A percentile compares a stretch with the other conserved stretches of the same genome.
Conservation (phyloP, 2,113 vertebrate species). For the Piprites chloris region DNA sequence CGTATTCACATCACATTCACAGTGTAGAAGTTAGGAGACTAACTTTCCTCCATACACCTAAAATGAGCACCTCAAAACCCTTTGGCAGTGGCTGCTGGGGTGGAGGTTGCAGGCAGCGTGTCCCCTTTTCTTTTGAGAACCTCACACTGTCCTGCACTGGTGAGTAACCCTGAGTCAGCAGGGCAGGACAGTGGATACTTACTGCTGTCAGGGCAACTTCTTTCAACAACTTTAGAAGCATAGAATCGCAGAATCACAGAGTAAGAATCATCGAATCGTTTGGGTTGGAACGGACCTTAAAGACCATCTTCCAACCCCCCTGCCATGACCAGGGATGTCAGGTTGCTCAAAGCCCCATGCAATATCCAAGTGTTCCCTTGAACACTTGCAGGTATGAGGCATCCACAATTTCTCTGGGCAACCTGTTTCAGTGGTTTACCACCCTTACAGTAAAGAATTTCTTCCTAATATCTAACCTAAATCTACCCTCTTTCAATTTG, state of each 20-base stretch:
- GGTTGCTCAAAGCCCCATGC: neutral
- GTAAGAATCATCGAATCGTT: neutral
- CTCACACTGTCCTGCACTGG: neutral
- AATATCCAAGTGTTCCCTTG: neutral
- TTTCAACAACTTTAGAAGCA: neutral
- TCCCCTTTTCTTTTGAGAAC: neutral
- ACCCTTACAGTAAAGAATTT: neutral
- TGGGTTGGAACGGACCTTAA: neutral
- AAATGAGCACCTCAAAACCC: neutral
- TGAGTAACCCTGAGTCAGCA: neutral
- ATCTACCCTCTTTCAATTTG: neutral
- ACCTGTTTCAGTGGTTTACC: neutral
- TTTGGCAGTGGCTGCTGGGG: neutral
- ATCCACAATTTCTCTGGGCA: neutral
- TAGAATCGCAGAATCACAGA: neutral
- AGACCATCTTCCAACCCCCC: neutral
- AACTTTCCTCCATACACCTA: neutral
- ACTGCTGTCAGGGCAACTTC: neutral
- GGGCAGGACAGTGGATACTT: neutral
- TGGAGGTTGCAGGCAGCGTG: accelerated
- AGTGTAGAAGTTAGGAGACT: neutral
- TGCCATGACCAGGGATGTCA: neutral
- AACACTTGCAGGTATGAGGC: neutral
- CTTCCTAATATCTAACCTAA: neutral
- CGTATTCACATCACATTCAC: neutral